phyloP scores from a whole-genome alignment of 2,888 invertebrate genomes.

The Xanthia icteritia region DNA sequence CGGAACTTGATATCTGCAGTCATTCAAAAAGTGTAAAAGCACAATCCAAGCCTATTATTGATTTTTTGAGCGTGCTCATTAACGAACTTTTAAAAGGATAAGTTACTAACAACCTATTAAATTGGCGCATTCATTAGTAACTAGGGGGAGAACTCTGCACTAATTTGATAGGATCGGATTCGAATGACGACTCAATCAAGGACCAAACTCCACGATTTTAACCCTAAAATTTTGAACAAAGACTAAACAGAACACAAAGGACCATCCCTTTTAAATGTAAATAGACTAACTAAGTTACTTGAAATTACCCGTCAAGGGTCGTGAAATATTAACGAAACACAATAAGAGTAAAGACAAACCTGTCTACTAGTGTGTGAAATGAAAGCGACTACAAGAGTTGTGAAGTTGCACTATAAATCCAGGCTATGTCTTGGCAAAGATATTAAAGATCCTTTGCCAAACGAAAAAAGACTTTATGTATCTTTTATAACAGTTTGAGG shows the following conservation, averaged over 20 bases:
- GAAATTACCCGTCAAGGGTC: conserved; percentile 60
- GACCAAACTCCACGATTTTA: conserved; percentile 35
- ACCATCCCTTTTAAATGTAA: conserved; percentile 61
- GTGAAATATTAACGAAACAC: conserved; percentile 70
- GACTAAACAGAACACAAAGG: conserved; percentile 64
- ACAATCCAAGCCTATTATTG: conserved; percentile 20
- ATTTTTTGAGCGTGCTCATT: conserved; percentile 28
- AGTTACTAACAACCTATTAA: conserved; percentile 58
- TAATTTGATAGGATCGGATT: conserved; percentile 53
- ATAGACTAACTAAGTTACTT: conserved; percentile 66
- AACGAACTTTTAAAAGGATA: conserved; percentile 59
- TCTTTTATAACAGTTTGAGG: conserved; percentile 59
- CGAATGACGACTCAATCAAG: conserved; percentile 39
- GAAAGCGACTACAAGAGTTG: conserved; percentile 86
- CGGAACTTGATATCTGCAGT: conserved; percentile 11
- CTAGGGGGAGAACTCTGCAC: conserved; percentile 43
- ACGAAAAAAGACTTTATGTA: conserved; percentile 61
- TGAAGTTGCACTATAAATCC: conserved; percentile 85
- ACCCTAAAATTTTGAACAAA: conserved; percentile 50
- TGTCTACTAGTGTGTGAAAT: conserved; percentile 82
- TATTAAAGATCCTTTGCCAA: conserved; percentile 31
- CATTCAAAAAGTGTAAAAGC: conserved; percentile 33
- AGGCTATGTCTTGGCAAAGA: conserved; percentile 69
- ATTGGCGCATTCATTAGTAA: conserved; percentile 57
- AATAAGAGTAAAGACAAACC: conserved; percentile 74